phyloP scores from a whole-genome alignment of 2,113 vertebrate species.

The Amblyornis subalaris region DNA sequence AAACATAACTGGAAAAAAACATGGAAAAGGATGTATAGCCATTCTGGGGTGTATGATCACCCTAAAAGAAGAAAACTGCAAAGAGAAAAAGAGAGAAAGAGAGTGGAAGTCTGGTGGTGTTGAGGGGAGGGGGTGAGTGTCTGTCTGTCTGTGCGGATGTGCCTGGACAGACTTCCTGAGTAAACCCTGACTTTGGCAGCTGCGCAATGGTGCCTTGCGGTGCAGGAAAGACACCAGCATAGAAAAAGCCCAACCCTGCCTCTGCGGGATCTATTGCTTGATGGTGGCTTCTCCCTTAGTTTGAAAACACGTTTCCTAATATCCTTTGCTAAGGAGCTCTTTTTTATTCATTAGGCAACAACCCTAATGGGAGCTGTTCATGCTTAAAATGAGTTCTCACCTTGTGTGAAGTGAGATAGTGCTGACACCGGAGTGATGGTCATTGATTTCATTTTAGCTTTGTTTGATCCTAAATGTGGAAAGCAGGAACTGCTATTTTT shows the following conservation, averaged over 20 bases:
- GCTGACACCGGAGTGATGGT: not conserved
- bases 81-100: not conserved
- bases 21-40: not conserved
- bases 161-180: not conserved
- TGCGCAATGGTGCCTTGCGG: not conserved
- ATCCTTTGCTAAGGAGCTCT: not conserved
- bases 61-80: not conserved
- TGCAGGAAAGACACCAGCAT: not conserved
- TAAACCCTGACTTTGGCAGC: not conserved
- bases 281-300: not conserved
- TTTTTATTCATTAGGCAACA: not conserved
- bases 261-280: not conserved
- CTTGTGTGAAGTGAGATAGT: not conserved
- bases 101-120: not conserved
- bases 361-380: not conserved
- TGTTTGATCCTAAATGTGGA: not conserved
- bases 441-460: not conserved
- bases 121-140: not conserved
- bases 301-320: not conserved
- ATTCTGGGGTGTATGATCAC: not conserved
- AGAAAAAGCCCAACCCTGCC: not conserved
- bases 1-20: not conserved
- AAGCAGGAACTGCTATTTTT: not conserved
- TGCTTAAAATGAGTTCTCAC: not conserved
- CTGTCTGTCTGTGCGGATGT: not conserved